These are phyloP conservation scores for Ceyx erithaca DNA, from an alignment of 2,797 vertebrate species.

Conservation along the genomic window DNA sequence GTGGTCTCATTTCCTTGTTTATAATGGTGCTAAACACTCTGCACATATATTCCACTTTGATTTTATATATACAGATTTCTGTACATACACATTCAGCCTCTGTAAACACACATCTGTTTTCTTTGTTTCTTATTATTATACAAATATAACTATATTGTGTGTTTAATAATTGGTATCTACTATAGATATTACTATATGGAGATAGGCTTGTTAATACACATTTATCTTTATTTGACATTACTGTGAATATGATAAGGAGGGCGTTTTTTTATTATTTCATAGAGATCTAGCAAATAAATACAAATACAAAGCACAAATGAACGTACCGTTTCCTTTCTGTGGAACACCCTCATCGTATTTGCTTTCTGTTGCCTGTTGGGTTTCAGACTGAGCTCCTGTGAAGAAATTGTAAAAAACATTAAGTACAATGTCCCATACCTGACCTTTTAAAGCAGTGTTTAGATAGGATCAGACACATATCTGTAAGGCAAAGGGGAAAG, in stretches of 20 bases:
- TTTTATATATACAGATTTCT: background rate
- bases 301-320: background rate
- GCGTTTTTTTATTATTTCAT: background rate
- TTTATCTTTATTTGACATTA: background rate
- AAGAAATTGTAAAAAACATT: background rate
- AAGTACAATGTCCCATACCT: background rate
- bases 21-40: background rate
- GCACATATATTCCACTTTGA: background rate
- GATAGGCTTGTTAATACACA: background rate
- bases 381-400: slow-evolving; percentile 10
- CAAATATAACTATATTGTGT: background rate
- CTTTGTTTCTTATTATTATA: background rate
- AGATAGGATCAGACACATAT: background rate
- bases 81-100: background rate
- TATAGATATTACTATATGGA: background rate
- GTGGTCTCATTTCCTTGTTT: background rate
- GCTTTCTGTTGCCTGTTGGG: background rate
- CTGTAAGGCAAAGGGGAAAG: background rate
- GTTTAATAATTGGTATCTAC: background rate
- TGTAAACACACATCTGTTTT: background rate
- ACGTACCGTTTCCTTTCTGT: background rate
- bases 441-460: background rate
- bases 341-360: background rate
- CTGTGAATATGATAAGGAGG: background rate
- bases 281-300: background rate